These are phyloP conservation scores for Spinus pinus DNA, from an alignment of 2,797 vertebrate species.

Conservation along the genomic window DNA sequence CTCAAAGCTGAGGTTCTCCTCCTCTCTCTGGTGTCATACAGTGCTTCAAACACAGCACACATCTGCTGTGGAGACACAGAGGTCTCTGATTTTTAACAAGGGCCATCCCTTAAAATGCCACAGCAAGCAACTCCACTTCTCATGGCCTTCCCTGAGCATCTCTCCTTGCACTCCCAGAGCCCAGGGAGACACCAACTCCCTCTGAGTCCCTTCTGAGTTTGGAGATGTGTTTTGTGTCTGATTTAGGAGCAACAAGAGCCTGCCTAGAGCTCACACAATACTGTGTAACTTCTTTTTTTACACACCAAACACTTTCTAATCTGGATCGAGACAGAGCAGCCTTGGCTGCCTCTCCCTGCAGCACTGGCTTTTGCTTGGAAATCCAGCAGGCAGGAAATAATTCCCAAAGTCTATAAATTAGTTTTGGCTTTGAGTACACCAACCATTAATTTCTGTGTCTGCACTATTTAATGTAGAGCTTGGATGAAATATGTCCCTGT, in stretches of 20 bases:
- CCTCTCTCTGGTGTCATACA: not conserved
- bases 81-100: not conserved
- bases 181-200: not conserved
- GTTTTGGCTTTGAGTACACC: constrained; percentile 23
- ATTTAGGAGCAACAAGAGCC: not conserved
- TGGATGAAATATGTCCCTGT: not conserved
- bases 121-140: not conserved
- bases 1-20: not conserved
- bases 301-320: not conserved
- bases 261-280: not conserved
- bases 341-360: constrained; percentile 13
- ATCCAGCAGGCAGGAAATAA: constrained; percentile 49
- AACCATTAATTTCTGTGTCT: constrained; percentile 4
- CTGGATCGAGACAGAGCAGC: not conserved
- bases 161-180: not conserved
- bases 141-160: not conserved
- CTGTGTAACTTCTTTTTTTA: not conserved
- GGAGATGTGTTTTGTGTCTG: not conserved
- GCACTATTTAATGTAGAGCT: not conserved
- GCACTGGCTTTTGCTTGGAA: constrained; percentile 14
- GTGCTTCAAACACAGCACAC: not conserved
- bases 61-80: not conserved
- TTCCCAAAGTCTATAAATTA: constrained; percentile 40
- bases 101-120: not conserved
- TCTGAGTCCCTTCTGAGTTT: not conserved